Evolutionary conservation across 2,888 invertebrate species (phyloP), one percentile per base, ranked within the genome.

Genomic region (Pinctada fucata): DNA sequence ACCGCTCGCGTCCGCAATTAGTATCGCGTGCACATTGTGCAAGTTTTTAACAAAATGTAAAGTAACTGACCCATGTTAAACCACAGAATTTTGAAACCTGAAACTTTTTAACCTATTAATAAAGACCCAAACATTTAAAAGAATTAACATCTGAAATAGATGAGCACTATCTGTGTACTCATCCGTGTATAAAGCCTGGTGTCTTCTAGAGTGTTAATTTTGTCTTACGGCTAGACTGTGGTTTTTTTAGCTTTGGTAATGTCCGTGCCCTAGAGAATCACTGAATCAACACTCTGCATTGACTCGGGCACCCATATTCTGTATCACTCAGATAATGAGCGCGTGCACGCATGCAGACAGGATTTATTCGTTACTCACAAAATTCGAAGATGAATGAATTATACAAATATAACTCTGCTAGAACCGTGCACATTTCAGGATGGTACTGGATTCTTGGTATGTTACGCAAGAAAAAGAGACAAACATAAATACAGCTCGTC

Each of bases 31-130:
- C 65, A 73, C 65, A 73, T 73, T 73, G 16, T 65, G 65, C 65
- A 64, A 31, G 63, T 48, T 48, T 65, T 63, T 73, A 73, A 73
- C 13, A 72, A 64, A 52, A 51, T 52, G 45, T 64, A 16, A 16
- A 52, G 47, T 73, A 50, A 63, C 63, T 80, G 80, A 77, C 80
- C 80, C 80, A 80, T 80, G 75, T 67, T 75, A 74, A 77, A 76
- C 50, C 69, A 72, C 51, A 72, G 69, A 72, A 72, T 67, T 58
- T 63, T 72, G 79, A 79, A 79, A 79, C 75, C 75, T 76, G 75
- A 79, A 79, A 76, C 73, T 73, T 73, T 68, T 79, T 75, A 75
- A 68, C 75, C 47, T 58, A 72, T 72, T 72, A 58, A 58, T 58
- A 58, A 58, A 58, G 58, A 6, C 58, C 8, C 13, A 58, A 58